Base-by-base conservation (phyloP, 1,140 invertebrate genomes). In the Zaprionus tsacasi region DNA sequence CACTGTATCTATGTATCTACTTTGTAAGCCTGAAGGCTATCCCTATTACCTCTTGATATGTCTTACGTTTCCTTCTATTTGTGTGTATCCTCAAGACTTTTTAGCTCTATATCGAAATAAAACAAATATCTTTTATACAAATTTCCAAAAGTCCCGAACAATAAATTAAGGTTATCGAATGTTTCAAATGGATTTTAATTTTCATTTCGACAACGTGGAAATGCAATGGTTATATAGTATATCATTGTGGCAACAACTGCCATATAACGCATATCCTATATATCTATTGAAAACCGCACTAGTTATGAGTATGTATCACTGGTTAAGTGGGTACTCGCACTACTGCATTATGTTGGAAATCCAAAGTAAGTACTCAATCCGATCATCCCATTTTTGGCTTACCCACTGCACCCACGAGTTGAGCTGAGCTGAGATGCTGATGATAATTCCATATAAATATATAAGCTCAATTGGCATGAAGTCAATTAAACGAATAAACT, bases 101-200 rank as follows among this genome's bases (percentile, higher is more conserved):
- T 80, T 87, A 88, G 85, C 80, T 80, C 82, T 87, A 79, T 87
- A 87, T 79, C 82, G 70, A 78, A 85, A 71, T 70, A 63, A 72
- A 89, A 89, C 43, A 48, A 66, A 75, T 58, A 75, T 56, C 76
- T 73, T 80, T 86, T 78, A 81, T 79, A 82, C 77, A 74, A 78
- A 91, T 82, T 66, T 79, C 66, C 76, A 68, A 79, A 91, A 59
- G 67, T 69, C 79, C 76, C 70, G 71, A 83, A 82, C 64, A 91
- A 91, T 87, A 90, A 85, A 82, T 82, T 87, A 87, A 86, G 82
- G 87, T 87, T 90, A 87, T 79, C 69, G 59, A 87, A 90, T 75
- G 67, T 70, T 58, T 55, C 13, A 54, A 25, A 57, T 67, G 67
- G 54, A 56, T 61, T 48, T 73, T 45, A 52, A 52, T 66, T 54